A percentile compares a stretch with the other conserved stretches of the same genome.
phyloP scores from a whole-genome alignment of 1,140 invertebrate species.

The Drosophila seguyi region DNA sequence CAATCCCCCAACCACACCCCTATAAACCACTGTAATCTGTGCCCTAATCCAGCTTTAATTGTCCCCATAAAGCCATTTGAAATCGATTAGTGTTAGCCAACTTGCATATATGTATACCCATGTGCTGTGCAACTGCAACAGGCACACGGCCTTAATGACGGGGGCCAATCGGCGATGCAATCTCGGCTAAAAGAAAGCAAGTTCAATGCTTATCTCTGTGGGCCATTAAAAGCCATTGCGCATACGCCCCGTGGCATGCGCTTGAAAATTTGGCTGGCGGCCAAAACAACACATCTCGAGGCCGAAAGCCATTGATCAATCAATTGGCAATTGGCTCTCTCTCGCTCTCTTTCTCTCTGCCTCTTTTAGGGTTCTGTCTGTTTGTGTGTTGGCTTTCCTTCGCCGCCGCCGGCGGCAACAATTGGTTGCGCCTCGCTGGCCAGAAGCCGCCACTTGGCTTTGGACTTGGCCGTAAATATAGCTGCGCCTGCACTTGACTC shows the following conservation, averaged over 20 bases:
- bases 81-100: slow-evolving; percentile 29
- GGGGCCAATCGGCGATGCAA: slow-evolving; percentile 9
- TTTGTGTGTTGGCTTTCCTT: slow-evolving; percentile 8
- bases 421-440: slow-evolving; percentile 69
- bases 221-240: slow-evolving; percentile 67
- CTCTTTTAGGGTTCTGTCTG: background rate
- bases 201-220: slow-evolving; percentile 72
- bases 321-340: slow-evolving; percentile 43
- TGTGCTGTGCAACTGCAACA: slow-evolving; percentile 25
- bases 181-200: slow-evolving; percentile 49
- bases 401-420: slow-evolving; percentile 39
- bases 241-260: slow-evolving; percentile 64
- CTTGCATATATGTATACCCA: background rate
- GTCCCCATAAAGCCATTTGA: slow-evolving; percentile 23
- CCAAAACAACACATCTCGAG: slow-evolving; percentile 57
- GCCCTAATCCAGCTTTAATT: slow-evolving; percentile 27
- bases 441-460: slow-evolving; percentile 39
- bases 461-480: slow-evolving; percentile 15
- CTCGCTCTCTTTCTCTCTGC: background rate
- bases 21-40: background rate
- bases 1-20: background rate
- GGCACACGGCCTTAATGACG: slow-evolving; percentile 68
- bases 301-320: slow-evolving; percentile 73
- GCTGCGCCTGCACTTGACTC: slow-evolving; percentile 69
- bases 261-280: slow-evolving; percentile 61